phyloP scores from a whole-genome alignment of 2,888 invertebrate genomes.

The Eulithis prunata region DNA sequence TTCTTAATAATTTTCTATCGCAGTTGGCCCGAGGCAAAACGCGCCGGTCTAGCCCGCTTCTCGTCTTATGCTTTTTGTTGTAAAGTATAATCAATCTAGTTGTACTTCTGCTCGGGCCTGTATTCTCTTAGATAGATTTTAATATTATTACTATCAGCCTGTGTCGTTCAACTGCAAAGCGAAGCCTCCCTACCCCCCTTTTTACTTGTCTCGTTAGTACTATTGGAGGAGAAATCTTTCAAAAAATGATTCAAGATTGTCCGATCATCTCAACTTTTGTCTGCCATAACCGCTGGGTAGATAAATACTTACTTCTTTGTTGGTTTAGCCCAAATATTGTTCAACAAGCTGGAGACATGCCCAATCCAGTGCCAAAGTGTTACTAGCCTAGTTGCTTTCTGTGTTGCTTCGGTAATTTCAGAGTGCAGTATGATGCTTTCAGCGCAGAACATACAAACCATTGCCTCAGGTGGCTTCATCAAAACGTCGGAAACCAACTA shows the following conservation, averaged over 20 bases:
- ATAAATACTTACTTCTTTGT: too few relatives aligned
- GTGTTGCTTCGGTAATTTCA: background rate
- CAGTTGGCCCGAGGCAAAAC: conserved; percentile 64
- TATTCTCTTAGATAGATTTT: conserved; percentile 28
- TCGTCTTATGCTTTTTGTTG: conserved; percentile 75
- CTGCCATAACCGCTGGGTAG: too few relatives aligned
- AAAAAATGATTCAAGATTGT: too few relatives aligned
- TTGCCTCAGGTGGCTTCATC: conserved; percentile 5
- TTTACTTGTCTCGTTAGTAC: background rate
- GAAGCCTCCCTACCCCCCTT: background rate
- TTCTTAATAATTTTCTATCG: conserved; percentile 84
- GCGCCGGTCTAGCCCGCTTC: conserved; percentile 62
- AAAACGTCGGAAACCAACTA: conserved; percentile 6
- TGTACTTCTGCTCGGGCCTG: conserved; percentile 63
- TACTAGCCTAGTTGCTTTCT: background rate
- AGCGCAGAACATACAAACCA: background rate
- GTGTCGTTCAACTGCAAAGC: background rate
- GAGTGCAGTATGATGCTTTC: background rate
- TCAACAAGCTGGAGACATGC: background rate
- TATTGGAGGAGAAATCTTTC: too few relatives aligned
- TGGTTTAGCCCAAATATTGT: too few relatives aligned
- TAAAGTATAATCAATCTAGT: conserved; percentile 77
- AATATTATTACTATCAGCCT: conserved; percentile 19
- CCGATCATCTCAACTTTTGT: too few relatives aligned
- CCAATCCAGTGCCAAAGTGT: background rate